phyloP scores from a whole-genome alignment of 1,140 invertebrate genomes.

The Camponotus pennsylvanicus region DNA sequence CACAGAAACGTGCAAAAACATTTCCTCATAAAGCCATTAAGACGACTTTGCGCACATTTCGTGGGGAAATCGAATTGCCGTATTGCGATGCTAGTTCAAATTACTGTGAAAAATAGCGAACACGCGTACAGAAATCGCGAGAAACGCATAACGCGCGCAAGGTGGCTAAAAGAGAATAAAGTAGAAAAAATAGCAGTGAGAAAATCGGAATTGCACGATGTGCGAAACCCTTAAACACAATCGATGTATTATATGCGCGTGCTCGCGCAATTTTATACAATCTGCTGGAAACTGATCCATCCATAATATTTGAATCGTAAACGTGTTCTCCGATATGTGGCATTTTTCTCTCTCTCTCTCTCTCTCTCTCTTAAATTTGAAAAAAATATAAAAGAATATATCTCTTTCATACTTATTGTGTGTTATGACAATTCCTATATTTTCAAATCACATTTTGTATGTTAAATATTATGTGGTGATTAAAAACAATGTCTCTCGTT shows the following conservation, averaged over 20 bases:
- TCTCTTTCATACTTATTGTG: not conserved
- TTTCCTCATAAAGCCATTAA: constrained; percentile 50
- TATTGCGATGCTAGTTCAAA: constrained; percentile 15
- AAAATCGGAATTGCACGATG: constrained; percentile 22
- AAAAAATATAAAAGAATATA: not conserved
- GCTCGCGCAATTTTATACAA: constrained; percentile 29
- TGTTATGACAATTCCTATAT: not conserved
- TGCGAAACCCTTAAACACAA: constrained; percentile 38
- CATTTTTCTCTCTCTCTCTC: too few species aligned
- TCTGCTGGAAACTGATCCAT: constrained; percentile 4
- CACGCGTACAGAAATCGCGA: constrained; percentile 49
- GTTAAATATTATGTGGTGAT: not conserved
- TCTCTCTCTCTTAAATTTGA: not conserved
- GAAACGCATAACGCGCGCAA: constrained; percentile 3
- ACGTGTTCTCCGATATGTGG: not conserved
- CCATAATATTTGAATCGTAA: constrained; percentile 15
- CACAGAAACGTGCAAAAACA: constrained; percentile 37
- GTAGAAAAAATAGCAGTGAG: constrained; percentile 23
- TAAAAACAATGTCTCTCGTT: too few species aligned
- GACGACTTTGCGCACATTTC: constrained; percentile 34
- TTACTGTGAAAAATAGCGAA: constrained; percentile 36
- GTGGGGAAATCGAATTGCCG: constrained; percentile 50
- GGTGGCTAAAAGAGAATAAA: not conserved
- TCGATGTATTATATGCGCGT: constrained; percentile 31
- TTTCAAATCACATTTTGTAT: not conserved